Base-by-base conservation (phyloP, 2,113 vertebrate genomes). In the Puffinus mauretanicus region DNA sequence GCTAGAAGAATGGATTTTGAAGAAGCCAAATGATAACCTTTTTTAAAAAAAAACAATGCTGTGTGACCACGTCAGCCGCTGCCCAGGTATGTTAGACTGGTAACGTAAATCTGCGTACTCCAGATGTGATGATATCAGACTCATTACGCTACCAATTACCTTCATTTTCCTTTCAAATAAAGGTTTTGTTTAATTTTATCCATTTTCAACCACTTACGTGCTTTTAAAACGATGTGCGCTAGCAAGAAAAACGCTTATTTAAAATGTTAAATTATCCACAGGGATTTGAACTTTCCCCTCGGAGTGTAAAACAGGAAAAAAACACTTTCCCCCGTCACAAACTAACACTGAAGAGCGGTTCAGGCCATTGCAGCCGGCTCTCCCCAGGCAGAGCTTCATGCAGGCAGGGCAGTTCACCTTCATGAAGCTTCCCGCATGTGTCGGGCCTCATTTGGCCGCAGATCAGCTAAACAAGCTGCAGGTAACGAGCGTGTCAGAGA, bases 111-210 rank as follows among this genome's bases (percentile, higher is more conserved):
- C 55, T 5, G 4, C 3, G 47, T 8, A 2, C 14, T 46, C 49
- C 49, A 9, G 40, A 26, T 2, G 25, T 1, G 40, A 47, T 10
- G 24, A n/a, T 5, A 49, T 4, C 49, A 5, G 51, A 26, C 25
- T 57, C 4, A 8, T 22, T 6, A 8, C 0, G 1, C 36, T 24
- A 26, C 2, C 2, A 2, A 9, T 20, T 3, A 2, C 14, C 36
- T 49, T 16, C 1, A 2, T 51, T 34, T 34, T 42, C 51, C 38
- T 44, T 58, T 30, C 77, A 10, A 16, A 66, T 15, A 26, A 26
- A 66, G 13, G 13, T 22, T 77, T 86, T 22, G 40, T 2, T 24
- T 7, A 11, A 29, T 49, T 85, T 65, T 34, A 22, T 22, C 29
- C 8, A 3, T 44, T 62, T 46, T 18, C 13, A 16, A 15, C 18